These are phyloP conservation scores for Intellagama lesueurii DNA, from an alignment of 2,797 vertebrate species.

Conservation along the genomic window DNA sequence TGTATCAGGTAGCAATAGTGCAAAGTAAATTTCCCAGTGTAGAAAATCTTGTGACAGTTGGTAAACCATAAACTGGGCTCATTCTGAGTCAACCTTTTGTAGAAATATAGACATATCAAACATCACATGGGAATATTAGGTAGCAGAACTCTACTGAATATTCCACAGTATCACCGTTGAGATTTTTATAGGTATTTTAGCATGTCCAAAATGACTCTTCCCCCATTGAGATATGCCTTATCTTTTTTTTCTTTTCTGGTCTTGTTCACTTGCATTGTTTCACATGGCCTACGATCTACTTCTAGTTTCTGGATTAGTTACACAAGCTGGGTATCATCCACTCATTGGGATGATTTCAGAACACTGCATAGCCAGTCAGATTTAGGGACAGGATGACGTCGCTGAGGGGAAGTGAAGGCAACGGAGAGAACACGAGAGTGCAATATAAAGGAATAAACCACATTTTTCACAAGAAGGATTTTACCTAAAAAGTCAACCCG, in stretches of 20 bases:
- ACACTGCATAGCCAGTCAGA: neutral
- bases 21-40: neutral
- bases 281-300: neutral
- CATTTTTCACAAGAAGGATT: neutral
- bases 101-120: neutral
- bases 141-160: neutral
- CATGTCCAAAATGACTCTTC: neutral
- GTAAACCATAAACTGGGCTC: neutral
- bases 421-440: neutral
- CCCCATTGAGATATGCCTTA: neutral
- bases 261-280: neutral
- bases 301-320: neutral
- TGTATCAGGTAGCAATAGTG: neutral
- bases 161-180: neutral
- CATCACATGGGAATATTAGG: neutral
- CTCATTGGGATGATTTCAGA: neutral
- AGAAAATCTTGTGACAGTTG: neutral
- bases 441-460: neutral
- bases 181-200: neutral
- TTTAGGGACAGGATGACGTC: neutral
- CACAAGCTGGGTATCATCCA: neutral
- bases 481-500: neutral
- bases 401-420: neutral
- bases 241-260: neutral
- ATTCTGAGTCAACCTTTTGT: neutral